phyloP scores from a whole-genome alignment of 2,888 invertebrate species.

The Apotomis turbidana region DNA sequence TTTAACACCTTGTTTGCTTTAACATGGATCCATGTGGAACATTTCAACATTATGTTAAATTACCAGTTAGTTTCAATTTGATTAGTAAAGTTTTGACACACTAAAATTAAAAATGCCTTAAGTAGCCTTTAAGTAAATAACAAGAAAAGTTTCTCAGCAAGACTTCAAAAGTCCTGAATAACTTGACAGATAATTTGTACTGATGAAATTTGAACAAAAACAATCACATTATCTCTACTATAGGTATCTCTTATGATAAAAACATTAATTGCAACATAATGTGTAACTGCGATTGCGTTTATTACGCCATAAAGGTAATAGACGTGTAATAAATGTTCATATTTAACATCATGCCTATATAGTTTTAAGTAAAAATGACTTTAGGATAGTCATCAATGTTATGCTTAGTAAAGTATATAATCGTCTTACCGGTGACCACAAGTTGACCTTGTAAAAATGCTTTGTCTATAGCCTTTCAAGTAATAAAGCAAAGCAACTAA shows the following conservation, averaged over 20 bases:
- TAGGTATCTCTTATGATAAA: not conserved
- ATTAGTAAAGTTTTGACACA: too few species aligned
- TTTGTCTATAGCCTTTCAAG: conserved; percentile 60
- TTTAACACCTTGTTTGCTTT: too few species aligned
- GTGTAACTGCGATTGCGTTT: not conserved
- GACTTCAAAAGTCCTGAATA: not conserved
- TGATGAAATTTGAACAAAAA: not conserved
- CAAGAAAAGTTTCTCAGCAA: too few species aligned
- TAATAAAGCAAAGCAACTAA: conserved; percentile 12
- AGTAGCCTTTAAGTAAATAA: too few species aligned
- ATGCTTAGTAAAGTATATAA: conserved; percentile 26
- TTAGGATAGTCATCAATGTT: not conserved
- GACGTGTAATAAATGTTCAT: not conserved
- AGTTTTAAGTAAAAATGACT: not conserved
- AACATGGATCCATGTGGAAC: too few species aligned
- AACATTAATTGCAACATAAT: not conserved
- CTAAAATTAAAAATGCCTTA: too few species aligned
- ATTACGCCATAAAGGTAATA: not conserved
- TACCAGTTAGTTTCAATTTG: too few species aligned
- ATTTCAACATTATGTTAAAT: too few species aligned
- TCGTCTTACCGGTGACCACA: conserved; percentile 23
- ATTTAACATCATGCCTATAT: not conserved
- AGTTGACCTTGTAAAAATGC: conserved; percentile 58
- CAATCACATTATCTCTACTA: not conserved
- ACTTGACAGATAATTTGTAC: not conserved